Evolutionary conservation across 92 coral and sea anemone species (phyloP).

Genomic region (Isaurus tuberculatus): DNA sequence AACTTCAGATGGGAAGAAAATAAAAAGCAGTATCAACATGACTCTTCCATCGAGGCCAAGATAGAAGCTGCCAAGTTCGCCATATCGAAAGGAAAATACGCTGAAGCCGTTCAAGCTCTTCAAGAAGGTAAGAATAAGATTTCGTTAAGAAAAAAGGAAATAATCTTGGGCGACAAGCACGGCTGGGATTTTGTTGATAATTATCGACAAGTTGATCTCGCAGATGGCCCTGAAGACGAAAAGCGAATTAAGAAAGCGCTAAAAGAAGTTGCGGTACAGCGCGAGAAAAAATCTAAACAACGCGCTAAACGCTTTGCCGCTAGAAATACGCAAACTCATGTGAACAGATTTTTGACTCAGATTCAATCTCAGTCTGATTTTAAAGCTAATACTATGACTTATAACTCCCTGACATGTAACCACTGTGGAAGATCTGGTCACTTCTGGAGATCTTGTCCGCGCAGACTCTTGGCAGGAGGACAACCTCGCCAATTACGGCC

Average conservation of each 20-base stretch:
- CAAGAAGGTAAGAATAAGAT: neutral
- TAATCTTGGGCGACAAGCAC: neutral
- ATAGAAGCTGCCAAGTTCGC: neutral
- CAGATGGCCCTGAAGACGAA: neutral
- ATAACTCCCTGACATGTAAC: neutral
- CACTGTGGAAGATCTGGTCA: slow-evolving; percentile 6
- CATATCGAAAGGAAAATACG: neutral
- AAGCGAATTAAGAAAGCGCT: neutral
- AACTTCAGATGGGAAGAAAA: no score
- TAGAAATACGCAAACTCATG: neutral
- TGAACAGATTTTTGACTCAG: neutral
- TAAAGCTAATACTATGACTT: no score
- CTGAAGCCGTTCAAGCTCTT: neutral
- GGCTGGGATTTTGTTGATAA: no score
- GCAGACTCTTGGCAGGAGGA: neutral
- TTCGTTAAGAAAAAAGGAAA: neutral
- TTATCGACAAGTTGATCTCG: neutral
- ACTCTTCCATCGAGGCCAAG: no score
- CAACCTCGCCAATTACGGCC: neutral
- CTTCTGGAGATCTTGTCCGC: neutral
- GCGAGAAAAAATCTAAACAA: neutral
- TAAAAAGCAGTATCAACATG: no score
- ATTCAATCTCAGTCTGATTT: neutral
- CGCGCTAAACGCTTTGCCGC: neutral
- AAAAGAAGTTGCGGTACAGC: neutral